Evolutionary conservation across 1,140 invertebrate genomes (phyloP), one percentile per base, ranked within the genome.

Genomic region (Anagrus nilaparvatae): DNA sequence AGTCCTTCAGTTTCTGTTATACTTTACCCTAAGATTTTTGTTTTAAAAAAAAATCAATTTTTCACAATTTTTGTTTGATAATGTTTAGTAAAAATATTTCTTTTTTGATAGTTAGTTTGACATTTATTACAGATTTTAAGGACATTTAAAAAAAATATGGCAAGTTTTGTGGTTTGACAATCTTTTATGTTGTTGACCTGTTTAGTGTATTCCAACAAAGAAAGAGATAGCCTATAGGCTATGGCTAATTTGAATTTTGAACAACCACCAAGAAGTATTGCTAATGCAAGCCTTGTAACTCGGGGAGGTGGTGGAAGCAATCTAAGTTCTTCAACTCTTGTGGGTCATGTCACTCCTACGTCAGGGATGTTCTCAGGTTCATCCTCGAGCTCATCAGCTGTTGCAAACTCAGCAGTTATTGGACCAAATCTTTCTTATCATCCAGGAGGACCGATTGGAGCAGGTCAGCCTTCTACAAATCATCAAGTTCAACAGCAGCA

Each of bases 241-340:
- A 83, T 84, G 81, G 81, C 81, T 74, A 83, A 83, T 74, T 73
- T 84, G 75, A 84, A 83, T 72, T 83, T 83, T 68, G 81, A 84
- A 67, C 80, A 82, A 69, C 79, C 80, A 52, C 78, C 78, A 70
- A 75, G 78, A 73, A 81, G 76, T 74, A 76, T 80, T 68, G 76
- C 76, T 61, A 79, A 76, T 60, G 71, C 77, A 57, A 75, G 77
- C 51, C 68, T 80, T 55, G 72, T 73, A 51, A 68, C 72, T 38
- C 71, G 76, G 45, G 70, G 69, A 43, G 64, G 65, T 53, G 65
- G 67, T 56, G 69, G 66, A 61, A 61, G 69, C 56, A 63, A 67
- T 69, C 63, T 80, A 66, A 72, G 69, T 50, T 60, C 75, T 57
- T 63, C 75, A 58, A 73, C 73, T 65, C 73, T 78, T 49, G 70